Evolutionary conservation across 2,888 invertebrate genomes (phyloP), one percentile per base, ranked within the genome.

Genomic region (Calameuta idolon): DNA sequence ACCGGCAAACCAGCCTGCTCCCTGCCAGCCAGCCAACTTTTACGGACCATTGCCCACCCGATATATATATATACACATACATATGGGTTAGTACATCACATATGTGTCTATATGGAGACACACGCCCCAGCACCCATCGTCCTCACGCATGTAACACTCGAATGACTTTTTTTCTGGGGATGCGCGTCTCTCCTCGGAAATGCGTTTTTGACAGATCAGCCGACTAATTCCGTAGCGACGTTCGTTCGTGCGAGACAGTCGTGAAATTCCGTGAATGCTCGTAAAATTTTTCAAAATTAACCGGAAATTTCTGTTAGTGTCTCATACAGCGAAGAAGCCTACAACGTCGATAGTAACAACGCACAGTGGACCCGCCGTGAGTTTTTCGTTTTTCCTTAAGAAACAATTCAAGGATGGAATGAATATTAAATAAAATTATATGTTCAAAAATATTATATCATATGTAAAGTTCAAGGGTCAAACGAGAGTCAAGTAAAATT

Each of bases 31-130:
- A 85, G 84, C 83, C 83, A 86, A 84, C 85, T 88, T 87, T 88
- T 87, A 88, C 85, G 88, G 88, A 82, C 88, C 88, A 88, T 88
- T 87, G 88, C 87, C 82, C 83, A 80, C 80, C 77, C 78, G 77
- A 71, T 80, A 69, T 69, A 35, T 35, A 40, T 40, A 40, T 40
- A 40, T 23, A 55, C 15, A 15, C 11, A 12, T 5, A 55, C 23
- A 55, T 55, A 55, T 55, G 55, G 55, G 55, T 55, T 55, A 23
- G 55, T 23, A 55, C 55, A 9, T 55, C 55, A 55, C 23, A 55
- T 40, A 40, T 55, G 55, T 23, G 23, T 55, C 40, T 40, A 55
- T 55, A 55, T 55, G 23, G 55, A 55, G 23, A 55, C 55, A 9
- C 55, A 55, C 55, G 55, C 55, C 55, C 55, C 55, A 9, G 9